These are phyloP conservation scores for Lagria hirta DNA, from an alignment of 2,888 invertebrate species.

Conservation along the genomic window DNA sequence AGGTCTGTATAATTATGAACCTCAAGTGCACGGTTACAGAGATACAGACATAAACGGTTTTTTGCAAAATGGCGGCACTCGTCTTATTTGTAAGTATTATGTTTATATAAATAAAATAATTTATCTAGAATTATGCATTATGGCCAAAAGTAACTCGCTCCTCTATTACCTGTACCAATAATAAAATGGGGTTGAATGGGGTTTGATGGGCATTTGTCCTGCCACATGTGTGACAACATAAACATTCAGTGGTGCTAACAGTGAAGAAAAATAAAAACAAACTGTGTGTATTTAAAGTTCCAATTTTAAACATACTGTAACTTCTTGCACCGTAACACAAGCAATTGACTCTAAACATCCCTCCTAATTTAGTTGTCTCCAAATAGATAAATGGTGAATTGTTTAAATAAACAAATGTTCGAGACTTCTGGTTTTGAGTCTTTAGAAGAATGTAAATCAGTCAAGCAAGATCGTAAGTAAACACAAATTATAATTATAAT, in stretches of 20 bases:
- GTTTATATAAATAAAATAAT: no score
- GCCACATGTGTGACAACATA: slow-evolving; percentile 31
- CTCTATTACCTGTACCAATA: no score
- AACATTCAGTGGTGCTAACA: slow-evolving; percentile 35
- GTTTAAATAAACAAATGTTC: slow-evolving; percentile 18
- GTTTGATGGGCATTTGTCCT: slow-evolving; percentile 1
- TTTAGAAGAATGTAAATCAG: slow-evolving; percentile 15
- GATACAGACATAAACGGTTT: no score
- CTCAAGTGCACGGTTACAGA: no score
- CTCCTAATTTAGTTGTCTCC: neutral
- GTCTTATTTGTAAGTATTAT: no score
- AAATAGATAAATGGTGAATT: slow-evolving; percentile 14
- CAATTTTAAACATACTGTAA: slow-evolving; percentile 34
- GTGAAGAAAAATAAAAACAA: slow-evolving; percentile 36
- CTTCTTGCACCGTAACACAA: slow-evolving; percentile 22
- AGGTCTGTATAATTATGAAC: no score
- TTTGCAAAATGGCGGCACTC: no score
- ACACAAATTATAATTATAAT: no score
- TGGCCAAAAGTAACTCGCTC: no score
- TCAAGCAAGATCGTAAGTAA: no score
- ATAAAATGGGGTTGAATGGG: no score
- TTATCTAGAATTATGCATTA: no score
- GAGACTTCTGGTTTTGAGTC: slow-evolving; percentile 14
- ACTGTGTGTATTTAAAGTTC: slow-evolving; percentile 34
- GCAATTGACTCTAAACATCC: slow-evolving; percentile 28